These are phyloP conservation scores for Zapus hudsonius DNA, from an alignment of 2,113 vertebrate genomes.

Conservation along the genomic window DNA sequence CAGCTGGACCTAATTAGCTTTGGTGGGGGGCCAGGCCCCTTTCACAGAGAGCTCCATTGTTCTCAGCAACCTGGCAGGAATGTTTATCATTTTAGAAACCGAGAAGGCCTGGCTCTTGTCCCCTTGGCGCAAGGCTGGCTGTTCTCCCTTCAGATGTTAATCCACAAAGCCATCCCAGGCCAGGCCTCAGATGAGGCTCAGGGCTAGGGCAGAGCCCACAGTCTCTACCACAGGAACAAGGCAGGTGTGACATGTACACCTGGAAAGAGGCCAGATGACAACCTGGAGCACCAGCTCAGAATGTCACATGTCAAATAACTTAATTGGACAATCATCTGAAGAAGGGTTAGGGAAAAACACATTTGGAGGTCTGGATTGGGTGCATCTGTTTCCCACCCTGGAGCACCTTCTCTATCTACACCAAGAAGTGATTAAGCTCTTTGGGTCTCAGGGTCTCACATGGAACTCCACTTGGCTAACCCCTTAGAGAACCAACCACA, in stretches of 20 bases:
- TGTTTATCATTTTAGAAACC: conserved; percentile 63
- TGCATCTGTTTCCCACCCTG: neutral
- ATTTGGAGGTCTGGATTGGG: neutral
- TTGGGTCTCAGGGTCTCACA: neutral
- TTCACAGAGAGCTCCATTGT: conserved; percentile 59
- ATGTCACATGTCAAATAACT: conserved; percentile 46
- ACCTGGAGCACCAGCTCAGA: conserved; percentile 47
- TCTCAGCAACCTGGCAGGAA: conserved; percentile 58
- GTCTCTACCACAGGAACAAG: neutral
- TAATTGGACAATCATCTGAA: conserved; percentile 56
- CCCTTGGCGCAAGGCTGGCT: neutral
- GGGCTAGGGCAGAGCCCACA: conserved; percentile 28
- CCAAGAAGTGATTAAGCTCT: neutral
- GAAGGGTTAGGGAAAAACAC: conserved; percentile 6
- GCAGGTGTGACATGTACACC: conserved; percentile 49
- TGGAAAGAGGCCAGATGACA: conserved; percentile 63
- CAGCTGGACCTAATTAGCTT: conserved; percentile 80
- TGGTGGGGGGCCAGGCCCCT: conserved; percentile 55
- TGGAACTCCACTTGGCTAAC: neutral
- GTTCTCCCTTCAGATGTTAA: conserved; percentile 4
- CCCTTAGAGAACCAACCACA: neutral
- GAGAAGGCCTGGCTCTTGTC: conserved; percentile 27
- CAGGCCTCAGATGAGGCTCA: conserved; percentile 16
- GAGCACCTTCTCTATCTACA: neutral
- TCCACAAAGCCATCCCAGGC: neutral